phyloP scores from a whole-genome alignment of 2,113 vertebrate species.

The Cisticola juncidis region DNA sequence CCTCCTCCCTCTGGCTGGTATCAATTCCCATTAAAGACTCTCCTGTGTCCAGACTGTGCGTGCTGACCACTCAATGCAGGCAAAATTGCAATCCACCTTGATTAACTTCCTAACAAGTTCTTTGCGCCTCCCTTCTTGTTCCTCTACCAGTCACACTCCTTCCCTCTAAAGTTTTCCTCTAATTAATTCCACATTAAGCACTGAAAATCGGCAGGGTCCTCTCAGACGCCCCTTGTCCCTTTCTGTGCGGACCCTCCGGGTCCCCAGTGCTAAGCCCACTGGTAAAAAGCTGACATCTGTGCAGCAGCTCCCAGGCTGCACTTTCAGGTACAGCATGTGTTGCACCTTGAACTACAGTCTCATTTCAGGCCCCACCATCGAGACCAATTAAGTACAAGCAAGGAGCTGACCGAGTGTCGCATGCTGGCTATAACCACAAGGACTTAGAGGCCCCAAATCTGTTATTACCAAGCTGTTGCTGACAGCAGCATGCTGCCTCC shows the following conservation, averaged over 20 bases:
- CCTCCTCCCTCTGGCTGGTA: conserved; percentile 2
- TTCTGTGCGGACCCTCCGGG: conserved; percentile 33
- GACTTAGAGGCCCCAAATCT: conserved; percentile 78
- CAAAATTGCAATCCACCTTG: background rate
- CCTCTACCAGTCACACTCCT: background rate
- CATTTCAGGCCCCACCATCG: conserved; percentile 68
- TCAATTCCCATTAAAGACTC: conserved; percentile 6
- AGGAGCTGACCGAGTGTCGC: conserved; percentile 66
- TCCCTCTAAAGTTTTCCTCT: background rate
- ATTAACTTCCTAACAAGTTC: conserved; percentile 14
- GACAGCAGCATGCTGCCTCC: conserved; percentile 75
- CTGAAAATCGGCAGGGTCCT: background rate
- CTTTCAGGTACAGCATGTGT: conserved; percentile 81
- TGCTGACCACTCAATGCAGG: background rate
- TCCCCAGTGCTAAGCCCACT: conserved; percentile 46
- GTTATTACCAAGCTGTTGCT: conserved; percentile 85
- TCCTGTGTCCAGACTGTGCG: background rate
- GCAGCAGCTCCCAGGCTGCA: conserved; percentile 65
- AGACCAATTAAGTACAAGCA: conserved; percentile 77
- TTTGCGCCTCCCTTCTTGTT: background rate
- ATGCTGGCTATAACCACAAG: conserved; percentile 77
- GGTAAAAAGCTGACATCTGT: conserved; percentile 79
- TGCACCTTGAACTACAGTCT: conserved; percentile 76
- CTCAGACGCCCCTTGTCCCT: conserved; percentile 24
- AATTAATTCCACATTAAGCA: conserved; percentile 47